Evolutionary conservation across 1,140 invertebrate species (phyloP), one percentile per base, ranked within the genome.

Genomic region (Hycleus cichorii): DNA sequence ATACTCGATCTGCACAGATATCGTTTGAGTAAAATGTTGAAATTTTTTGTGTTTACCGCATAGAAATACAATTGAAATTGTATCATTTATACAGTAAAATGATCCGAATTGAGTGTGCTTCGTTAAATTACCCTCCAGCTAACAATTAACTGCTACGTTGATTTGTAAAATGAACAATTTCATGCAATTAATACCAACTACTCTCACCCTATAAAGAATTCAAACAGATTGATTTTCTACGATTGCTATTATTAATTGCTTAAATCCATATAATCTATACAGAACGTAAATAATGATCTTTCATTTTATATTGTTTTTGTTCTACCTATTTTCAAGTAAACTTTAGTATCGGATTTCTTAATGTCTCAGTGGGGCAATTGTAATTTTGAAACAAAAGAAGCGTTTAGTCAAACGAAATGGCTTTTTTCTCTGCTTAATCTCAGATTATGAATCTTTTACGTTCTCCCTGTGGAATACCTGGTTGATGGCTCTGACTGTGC

Each of bases 371-470:
- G 66, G 69, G 51, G 59, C 69, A 64, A 71, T 70, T 67, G 64
- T 60, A 66, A 66, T 67, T 68, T 62, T 54, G 52, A 66, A 65
- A 71, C 65, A 69, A 71, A 71, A 69, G 65, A 60, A 65, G 60
- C 66, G 61, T 66, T 71, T 66, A 66, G 64, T 69, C 63, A 64
- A 64, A 67, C 65, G 63, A 67, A 71, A 69, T 67, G 46, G 66
- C 62, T 64, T 68, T 62, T 70, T 66, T 63, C 64, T 64, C 32
- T 64, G 49, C 53, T 68, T 71, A 69, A 71, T 69, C 69, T 68
- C 49, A 56, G 65, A 69, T 71, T 69, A 71, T 69, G 68, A 69
- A 69, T 71, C 68, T 71, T 71, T 69, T 69, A 69, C 63, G 55
- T 65, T 56, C 47, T 67, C 69, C 66, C 56, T n/a, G 39, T 54